A percentile compares a stretch with the other conserved stretches of the same genome.
phyloP scores from a whole-genome alignment of 2,888 invertebrate species.

The Minunthozetes semirufus region DNA sequence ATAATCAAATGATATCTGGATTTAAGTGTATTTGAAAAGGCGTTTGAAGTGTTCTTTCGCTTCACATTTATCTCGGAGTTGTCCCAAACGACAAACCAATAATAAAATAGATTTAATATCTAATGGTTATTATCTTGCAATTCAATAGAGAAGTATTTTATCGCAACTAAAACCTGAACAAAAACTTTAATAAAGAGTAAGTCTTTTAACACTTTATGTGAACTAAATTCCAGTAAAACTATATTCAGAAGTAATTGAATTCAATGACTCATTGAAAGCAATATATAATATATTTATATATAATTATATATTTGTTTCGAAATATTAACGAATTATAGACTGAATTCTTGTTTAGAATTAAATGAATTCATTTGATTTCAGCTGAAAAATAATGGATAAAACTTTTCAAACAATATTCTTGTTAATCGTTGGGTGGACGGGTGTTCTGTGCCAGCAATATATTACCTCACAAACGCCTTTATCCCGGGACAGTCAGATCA shows the following conservation, averaged over 20 bases:
- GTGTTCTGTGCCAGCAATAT: not conserved
- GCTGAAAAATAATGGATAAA: not conserved
- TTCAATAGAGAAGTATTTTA: not conserved
- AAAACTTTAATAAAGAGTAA: not conserved
- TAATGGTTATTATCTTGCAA: not conserved
- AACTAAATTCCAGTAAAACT: no score
- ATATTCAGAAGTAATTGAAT: no score
- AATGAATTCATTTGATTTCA: not conserved
- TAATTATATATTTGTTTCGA: no score
- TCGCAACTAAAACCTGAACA: not conserved
- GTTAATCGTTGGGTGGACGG: not conserved
- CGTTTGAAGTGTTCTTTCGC: not conserved
- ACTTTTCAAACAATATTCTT: not conserved
- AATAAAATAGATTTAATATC: not conserved
- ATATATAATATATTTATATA: no score
- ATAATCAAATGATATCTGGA: not conserved
- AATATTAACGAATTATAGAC: no score
- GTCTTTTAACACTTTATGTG: no score
- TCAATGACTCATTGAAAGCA: no score
- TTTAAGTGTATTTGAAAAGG: not conserved
- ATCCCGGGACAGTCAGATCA: not conserved
- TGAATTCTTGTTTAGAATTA: no score
- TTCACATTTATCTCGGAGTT: not conserved
- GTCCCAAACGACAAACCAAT: not conserved
- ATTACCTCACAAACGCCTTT: not conserved